Percentiles rank a stretch among this genome's conserved stretches.
These are phyloP conservation scores for Chroicocephalus ridibundus DNA, from an alignment of 2,113 vertebrate species.

Conservation along the genomic window DNA sequence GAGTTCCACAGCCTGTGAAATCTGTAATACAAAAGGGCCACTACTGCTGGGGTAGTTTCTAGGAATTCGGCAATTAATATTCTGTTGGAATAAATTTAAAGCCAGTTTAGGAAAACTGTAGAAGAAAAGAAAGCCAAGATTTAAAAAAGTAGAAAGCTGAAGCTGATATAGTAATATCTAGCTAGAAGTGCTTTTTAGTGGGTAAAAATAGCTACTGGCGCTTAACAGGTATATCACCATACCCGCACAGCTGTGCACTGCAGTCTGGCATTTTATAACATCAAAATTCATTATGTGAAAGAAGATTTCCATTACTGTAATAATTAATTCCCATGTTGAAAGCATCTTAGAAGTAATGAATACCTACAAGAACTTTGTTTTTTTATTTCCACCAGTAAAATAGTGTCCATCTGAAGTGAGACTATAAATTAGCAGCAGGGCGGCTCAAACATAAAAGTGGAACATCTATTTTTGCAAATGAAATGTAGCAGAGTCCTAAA, in stretches of 20 bases:
- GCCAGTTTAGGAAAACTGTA: not conserved
- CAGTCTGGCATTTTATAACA: not conserved
- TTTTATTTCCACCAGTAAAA: not conserved
- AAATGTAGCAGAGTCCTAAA: not conserved
- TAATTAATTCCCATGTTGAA: not conserved
- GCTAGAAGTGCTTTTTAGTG: not conserved
- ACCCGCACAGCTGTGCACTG: not conserved
- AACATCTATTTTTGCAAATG: not conserved
- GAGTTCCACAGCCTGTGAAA: not conserved
- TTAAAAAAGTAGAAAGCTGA: not conserved
- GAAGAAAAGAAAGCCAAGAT: not conserved
- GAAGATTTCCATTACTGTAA: not conserved
- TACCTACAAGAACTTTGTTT: not conserved
- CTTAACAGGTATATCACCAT: not conserved
- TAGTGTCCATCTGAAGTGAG: not conserved
- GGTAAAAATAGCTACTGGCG: not conserved
- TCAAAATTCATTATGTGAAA: not conserved
- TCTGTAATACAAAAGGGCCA: not conserved
- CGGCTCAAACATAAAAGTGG: not conserved
- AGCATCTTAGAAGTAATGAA: not conserved
- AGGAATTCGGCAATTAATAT: not conserved
- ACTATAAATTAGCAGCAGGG: not conserved
- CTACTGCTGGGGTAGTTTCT: not conserved
- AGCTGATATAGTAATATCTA: not conserved
- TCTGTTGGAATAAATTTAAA: not conserved